phyloP scores from a whole-genome alignment of 2,113 vertebrate genomes.

The Rhodinocichla rosea region DNA sequence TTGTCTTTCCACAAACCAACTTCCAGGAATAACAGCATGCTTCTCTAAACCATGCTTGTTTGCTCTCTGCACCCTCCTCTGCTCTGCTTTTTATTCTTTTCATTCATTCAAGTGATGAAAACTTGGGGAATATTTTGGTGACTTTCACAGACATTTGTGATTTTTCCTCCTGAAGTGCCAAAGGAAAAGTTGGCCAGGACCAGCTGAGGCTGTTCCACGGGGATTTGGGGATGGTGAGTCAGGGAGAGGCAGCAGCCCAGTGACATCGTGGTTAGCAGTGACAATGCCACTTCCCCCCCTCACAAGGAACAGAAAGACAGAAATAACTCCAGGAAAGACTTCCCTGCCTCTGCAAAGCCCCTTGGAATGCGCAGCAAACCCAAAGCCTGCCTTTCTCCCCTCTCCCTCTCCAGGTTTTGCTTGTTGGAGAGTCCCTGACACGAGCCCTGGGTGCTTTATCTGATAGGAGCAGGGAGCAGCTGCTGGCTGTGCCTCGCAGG shows the following conservation, averaged over 20 bases:
- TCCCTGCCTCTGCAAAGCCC: background rate
- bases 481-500: background rate
- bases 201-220: constrained; percentile 26
- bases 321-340: constrained; percentile 58
- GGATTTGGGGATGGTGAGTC: constrained; percentile 60
- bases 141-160: constrained; percentile 53
- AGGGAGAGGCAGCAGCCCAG: constrained; percentile 32
- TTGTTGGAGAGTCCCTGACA: background rate
- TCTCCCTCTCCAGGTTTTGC: background rate
- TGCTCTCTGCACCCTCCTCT: constrained; percentile 14
- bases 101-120: constrained; percentile 51
- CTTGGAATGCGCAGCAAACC: background rate
- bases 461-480: constrained; percentile 13
- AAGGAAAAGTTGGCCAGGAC: constrained; percentile 30
- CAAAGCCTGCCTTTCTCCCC: background rate
- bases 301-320: constrained; percentile 16
- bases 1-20: constrained; percentile 56
- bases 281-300: constrained; percentile 43
- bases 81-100: constrained; percentile 49
- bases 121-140: constrained; percentile 42
- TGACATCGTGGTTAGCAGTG: constrained; percentile 18
- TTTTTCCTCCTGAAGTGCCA: constrained; percentile 58
- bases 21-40: constrained; percentile 68
- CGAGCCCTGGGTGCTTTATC: background rate
- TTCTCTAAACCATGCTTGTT: constrained; percentile 63